Conservation (phyloP, 2,888 invertebrate genomes). For the Sylvicola fuscatus region DNA sequence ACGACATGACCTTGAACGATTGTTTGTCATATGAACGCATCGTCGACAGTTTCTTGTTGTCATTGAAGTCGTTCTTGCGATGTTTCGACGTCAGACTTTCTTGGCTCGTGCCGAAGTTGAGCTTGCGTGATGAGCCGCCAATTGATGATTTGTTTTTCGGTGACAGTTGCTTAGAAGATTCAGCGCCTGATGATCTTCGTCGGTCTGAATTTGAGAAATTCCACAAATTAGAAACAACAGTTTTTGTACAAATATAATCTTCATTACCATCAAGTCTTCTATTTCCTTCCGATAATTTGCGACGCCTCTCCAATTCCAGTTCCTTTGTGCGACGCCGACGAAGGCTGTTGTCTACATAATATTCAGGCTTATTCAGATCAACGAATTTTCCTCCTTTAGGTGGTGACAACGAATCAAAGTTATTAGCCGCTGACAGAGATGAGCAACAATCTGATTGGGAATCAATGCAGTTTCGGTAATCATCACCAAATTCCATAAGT, state of each 20-base stretch:
- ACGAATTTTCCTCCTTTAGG: slow-evolving; percentile 14
- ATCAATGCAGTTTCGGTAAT: slow-evolving; percentile 73
- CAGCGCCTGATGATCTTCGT: background rate
- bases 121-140: slow-evolving; percentile 14
- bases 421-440: slow-evolving; percentile 44
- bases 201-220: background rate
- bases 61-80: slow-evolving; percentile 14
- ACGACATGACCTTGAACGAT: slow-evolving; percentile 17
- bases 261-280: slow-evolving; percentile 7
- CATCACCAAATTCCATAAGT: slow-evolving; percentile 72
- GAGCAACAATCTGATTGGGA: slow-evolving; percentile 77
- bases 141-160: slow-evolving; percentile 13
- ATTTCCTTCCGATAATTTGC: slow-evolving; percentile 3
- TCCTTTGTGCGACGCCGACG: slow-evolving; percentile 20
- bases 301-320: slow-evolving; percentile 22
- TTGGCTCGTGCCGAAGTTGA: slow-evolving; percentile 1
- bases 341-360: background rate
- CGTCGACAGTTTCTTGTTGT: slow-evolving; percentile 12
- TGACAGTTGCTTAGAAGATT: slow-evolving; percentile 5
- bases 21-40: slow-evolving; percentile 23
- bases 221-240: background rate
- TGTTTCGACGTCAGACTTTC: background rate
- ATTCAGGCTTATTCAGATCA: background rate
- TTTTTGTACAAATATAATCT: too few species aligned
- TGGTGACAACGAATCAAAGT: slow-evolving; percentile 26